Conservation (phyloP, 2,113 vertebrate genomes). For the Phasianus colchicus region DNA sequence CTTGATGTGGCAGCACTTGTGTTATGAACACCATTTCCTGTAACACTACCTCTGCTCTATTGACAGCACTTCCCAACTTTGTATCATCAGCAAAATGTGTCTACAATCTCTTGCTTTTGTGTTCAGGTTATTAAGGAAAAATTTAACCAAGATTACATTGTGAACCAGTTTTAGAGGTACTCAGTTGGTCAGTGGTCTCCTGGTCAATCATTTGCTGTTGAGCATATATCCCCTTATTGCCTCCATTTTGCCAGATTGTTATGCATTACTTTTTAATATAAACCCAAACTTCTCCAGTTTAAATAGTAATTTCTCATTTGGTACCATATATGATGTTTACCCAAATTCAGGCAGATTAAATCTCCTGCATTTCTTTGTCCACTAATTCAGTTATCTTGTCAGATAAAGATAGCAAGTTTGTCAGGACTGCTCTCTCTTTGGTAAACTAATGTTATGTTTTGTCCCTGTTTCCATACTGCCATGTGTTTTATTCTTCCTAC, state of each 20-base stretch:
- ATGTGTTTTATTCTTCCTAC: neutral
- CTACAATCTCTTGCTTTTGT: conserved; percentile 13
- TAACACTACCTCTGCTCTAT: neutral
- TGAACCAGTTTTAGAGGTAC: neutral
- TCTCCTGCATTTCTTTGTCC: conserved; percentile 31
- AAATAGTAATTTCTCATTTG: conserved; percentile 2
- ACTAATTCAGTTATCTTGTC: conserved; percentile 32
- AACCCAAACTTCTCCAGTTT: neutral
- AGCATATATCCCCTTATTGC: neutral
- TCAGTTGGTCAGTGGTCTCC: neutral
- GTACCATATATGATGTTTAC: neutral
- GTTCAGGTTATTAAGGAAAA: neutral
- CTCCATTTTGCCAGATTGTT: neutral
- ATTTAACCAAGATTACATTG: neutral
- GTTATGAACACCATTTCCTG: neutral
- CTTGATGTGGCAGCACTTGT: neutral
- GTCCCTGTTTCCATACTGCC: neutral
- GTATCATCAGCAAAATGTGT: conserved; percentile 12
- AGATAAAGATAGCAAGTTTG: neutral
- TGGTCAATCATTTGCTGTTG: neutral
- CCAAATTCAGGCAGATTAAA: neutral
- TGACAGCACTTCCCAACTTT: neutral
- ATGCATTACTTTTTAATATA: neutral
- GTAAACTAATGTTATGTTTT: neutral
- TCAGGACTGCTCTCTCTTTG: neutral